Conservation (phyloP, 1,140 invertebrate species). For the Spodoptera litura region DNA sequence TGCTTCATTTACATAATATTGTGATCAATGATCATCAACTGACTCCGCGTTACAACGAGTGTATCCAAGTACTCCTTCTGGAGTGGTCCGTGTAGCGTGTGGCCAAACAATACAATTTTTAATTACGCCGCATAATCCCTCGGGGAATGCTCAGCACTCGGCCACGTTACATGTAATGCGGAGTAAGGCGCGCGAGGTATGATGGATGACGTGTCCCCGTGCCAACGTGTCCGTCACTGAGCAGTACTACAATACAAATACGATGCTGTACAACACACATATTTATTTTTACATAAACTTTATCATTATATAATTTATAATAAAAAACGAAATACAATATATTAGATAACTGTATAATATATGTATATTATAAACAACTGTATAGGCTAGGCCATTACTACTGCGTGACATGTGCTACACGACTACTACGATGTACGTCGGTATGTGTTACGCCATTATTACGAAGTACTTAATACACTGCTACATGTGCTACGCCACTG, state of each 20-base stretch:
- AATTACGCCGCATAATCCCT: neutral
- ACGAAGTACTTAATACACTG: neutral
- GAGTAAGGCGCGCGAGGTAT: neutral
- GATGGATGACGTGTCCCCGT: neutral
- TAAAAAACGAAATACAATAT: too few species aligned
- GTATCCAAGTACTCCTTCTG: neutral
- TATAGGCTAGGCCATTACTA: too few species aligned
- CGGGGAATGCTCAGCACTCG: neutral
- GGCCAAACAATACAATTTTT: slow-evolving; percentile 19
- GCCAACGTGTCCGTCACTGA: neutral
- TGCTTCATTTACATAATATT: too few species aligned
- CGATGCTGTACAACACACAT: neutral
- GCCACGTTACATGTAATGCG: neutral
- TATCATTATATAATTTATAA: too few species aligned
- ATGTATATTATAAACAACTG: too few species aligned
- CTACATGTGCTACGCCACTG: neutral
- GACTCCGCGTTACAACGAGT: too few species aligned
- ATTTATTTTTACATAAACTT: too few species aligned
- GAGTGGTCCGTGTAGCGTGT: neutral
- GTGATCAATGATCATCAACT: too few species aligned
- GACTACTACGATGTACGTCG: neutral
- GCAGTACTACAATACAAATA: neutral
- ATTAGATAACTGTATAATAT: too few species aligned
- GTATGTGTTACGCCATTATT: too few species aligned
- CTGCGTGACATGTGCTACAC: neutral